Conservation (phyloP, 2,797 vertebrate species). For the Melanotaenia parkinsoni region DNA sequence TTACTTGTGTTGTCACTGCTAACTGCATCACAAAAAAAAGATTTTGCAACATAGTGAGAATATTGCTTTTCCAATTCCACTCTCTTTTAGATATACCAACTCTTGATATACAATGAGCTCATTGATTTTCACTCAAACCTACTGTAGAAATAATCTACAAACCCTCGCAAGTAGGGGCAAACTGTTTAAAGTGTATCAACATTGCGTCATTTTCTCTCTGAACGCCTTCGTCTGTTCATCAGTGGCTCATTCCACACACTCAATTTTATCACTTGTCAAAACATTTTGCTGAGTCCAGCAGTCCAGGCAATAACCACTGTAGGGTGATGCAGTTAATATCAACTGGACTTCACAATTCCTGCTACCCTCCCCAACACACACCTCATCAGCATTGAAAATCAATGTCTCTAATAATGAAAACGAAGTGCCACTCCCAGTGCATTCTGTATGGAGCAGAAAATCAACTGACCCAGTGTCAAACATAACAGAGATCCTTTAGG, state of each 20-base stretch:
- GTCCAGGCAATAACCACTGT: conserved; percentile 57
- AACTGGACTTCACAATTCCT: conserved; percentile 61
- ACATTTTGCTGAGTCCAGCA: conserved; percentile 69
- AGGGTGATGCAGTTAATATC: conserved; percentile 64
- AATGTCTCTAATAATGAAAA: conserved; percentile 69
- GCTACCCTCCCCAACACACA: conserved; percentile 4
- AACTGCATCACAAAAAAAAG: conserved; percentile 72
- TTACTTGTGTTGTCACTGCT: conserved; percentile 77
- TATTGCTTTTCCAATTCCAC: conserved; percentile 70
- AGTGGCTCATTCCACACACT: conserved; percentile 57
- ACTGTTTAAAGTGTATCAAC: conserved; percentile 35
- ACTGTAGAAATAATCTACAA: conserved; percentile 56
- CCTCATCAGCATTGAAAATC: conserved; percentile 68
- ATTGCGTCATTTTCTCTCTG: conserved; percentile 33
- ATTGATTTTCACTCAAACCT: conserved; percentile 67
- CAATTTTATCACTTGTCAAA: conserved; percentile 69
- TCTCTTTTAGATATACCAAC: conserved; percentile 63
- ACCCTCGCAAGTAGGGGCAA: conserved; percentile 34
- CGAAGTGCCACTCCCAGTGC: conserved; percentile 33
- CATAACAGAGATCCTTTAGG: conserved; percentile 35
- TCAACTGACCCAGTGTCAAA: conserved; percentile 44
- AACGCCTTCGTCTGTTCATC: conserved; percentile 53
- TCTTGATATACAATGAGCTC: conserved; percentile 56
- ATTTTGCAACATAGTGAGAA: conserved; percentile 60
- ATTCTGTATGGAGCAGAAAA: conserved; percentile 32